Conservation (phyloP, 2,113 vertebrate species). For the Amphiprion ocellaris region DNA sequence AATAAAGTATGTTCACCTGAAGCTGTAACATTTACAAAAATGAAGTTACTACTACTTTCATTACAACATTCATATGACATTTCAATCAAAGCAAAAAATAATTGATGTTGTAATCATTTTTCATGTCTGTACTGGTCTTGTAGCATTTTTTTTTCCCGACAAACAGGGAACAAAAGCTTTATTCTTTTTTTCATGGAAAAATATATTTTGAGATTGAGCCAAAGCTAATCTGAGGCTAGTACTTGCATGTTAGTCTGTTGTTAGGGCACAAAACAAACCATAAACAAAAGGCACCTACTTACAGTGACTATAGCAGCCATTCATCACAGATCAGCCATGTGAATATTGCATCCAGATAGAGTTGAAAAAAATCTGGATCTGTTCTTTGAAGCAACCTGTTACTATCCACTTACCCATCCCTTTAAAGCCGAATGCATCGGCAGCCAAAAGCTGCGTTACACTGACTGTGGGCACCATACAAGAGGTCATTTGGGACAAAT, state of each 20-base stretch:
- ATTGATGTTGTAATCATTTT: too few relatives aligned
- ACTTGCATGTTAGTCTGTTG: background rate
- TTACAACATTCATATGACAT: too few relatives aligned
- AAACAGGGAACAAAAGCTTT: too few relatives aligned
- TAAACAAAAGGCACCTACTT: background rate
- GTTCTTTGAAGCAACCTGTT: background rate
- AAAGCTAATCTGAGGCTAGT: background rate
- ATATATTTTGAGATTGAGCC: background rate
- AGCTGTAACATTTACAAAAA: too few relatives aligned
- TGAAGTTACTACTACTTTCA: too few relatives aligned
- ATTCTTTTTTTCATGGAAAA: background rate
- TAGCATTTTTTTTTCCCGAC: too few relatives aligned
- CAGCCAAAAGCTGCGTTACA: slow-evolving; percentile 9
- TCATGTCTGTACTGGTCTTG: too few relatives aligned
- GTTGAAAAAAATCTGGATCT: background rate
- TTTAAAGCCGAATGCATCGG: background rate
- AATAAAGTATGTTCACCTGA: too few relatives aligned
- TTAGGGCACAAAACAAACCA: background rate
- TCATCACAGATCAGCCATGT: background rate
- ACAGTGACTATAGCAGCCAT: background rate
- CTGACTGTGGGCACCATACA: slow-evolving; percentile 3
- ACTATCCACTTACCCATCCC: background rate
- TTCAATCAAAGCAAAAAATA: too few relatives aligned
- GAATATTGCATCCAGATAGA: slow-evolving; percentile 9
- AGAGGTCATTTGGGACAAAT: slow-evolving; percentile 14